Percentiles rank a stretch among this genome's conserved stretches.
These are phyloP conservation scores for Puntigrus tetrazona DNA, from an alignment of 2,113 vertebrate genomes.

Conservation along the genomic window DNA sequence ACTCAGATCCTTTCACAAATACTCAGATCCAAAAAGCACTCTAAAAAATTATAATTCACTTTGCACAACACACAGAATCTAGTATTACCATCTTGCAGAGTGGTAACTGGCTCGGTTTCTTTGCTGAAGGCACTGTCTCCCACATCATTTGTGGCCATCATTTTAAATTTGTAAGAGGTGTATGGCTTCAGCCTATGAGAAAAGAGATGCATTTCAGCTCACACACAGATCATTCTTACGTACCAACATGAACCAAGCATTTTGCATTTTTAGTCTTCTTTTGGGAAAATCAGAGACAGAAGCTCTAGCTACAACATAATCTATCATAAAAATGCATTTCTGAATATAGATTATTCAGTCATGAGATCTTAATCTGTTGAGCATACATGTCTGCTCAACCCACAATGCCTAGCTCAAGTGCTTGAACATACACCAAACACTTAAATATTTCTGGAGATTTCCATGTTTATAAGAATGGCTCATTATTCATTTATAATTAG, in stretches of 20 bases:
- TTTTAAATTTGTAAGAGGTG: constrained; percentile 91
- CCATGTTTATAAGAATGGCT: not conserved
- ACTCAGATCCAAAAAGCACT: constrained; percentile 20
- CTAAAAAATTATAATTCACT: constrained; percentile 22
- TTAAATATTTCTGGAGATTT: not conserved
- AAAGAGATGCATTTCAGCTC: constrained; percentile 21
- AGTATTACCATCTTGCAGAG: constrained; percentile 91
- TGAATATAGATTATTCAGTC: not conserved
- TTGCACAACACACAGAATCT: constrained; percentile 34
- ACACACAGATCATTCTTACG: not conserved
- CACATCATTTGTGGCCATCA: constrained; percentile 93
- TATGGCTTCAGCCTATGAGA: constrained; percentile 85
- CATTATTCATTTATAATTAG: constrained; percentile 1
- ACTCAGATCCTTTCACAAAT: constrained; percentile 3
- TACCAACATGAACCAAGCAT: not conserved
- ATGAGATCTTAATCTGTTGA: not conserved
- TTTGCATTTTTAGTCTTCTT: not conserved
- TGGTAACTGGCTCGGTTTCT: constrained; percentile 89
- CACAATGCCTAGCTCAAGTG: not conserved
- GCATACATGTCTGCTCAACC: not conserved
- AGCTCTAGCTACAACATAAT: not conserved
- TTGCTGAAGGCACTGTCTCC: constrained; percentile 88
- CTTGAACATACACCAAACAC: not conserved
- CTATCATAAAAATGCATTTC: constrained; percentile 1
- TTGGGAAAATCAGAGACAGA: not conserved